These are phyloP conservation scores for Entelurus aequoreus DNA, from an alignment of 2,113 vertebrate genomes.

Conservation along the genomic window DNA sequence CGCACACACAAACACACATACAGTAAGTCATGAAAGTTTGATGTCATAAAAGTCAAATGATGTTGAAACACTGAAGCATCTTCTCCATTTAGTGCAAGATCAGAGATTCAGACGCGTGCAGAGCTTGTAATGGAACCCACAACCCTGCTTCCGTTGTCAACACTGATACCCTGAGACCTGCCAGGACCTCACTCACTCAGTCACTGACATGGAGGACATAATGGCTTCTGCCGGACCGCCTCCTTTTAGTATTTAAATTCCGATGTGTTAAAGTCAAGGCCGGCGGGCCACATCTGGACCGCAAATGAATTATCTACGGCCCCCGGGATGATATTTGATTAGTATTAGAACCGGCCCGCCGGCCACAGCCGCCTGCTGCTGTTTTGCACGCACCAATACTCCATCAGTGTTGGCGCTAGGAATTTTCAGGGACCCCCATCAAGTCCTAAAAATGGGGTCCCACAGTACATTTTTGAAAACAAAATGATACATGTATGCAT, in stretches of 20 bases:
- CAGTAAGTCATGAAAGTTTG: constrained; percentile 82
- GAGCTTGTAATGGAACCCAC: constrained; percentile 78
- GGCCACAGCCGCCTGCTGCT: too few species aligned
- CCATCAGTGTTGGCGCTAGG: too few species aligned
- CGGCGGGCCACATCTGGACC: too few species aligned
- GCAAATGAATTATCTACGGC: too few species aligned
- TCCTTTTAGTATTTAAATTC: constrained; percentile 69
- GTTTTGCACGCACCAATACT: too few species aligned
- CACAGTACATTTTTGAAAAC: too few species aligned
- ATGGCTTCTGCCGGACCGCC: constrained; percentile 62
- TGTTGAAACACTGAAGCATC: constrained; percentile 87
- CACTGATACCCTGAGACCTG: constrained; percentile 76
- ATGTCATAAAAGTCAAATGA: constrained; percentile 88
- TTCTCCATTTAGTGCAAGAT: constrained; percentile 86
- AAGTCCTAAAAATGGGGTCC: too few species aligned
- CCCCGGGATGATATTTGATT: too few species aligned
- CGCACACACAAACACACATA: neutral
- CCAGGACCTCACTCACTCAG: constrained; percentile 48
- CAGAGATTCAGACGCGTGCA: constrained; percentile 72
- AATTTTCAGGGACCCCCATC: too few species aligned
- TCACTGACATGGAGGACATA: constrained; percentile 32
- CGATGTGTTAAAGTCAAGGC: too few species aligned
- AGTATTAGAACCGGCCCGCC: too few species aligned
- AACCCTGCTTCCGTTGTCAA: constrained; percentile 79
- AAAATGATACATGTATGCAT: too few species aligned